A percentile compares a stretch with the other conserved stretches of the same genome.
Evolutionary conservation across 1,140 invertebrate species (phyloP).

Genomic region (Leguminivora glycinivorella): DNA sequence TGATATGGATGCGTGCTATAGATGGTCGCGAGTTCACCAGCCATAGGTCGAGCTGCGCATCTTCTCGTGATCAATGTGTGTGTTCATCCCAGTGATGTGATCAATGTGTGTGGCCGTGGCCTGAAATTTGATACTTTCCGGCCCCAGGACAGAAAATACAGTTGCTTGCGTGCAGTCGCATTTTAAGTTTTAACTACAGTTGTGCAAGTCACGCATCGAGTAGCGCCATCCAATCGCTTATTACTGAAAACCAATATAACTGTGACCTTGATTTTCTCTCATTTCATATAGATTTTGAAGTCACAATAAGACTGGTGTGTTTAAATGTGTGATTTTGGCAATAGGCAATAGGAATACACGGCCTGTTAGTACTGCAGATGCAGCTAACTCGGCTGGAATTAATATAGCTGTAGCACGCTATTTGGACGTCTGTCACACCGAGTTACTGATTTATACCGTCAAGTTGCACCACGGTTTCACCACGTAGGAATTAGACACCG

Average conservation of each 20-base stretch:
- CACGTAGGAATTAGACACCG: no score
- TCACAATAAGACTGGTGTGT: not conserved
- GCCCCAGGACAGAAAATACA: no score
- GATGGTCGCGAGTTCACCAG: no score
- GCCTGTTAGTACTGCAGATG: constrained; percentile 5
- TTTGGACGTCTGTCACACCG: not conserved
- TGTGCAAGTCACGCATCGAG: not conserved
- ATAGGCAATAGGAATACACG: not conserved
- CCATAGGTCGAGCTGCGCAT: no score
- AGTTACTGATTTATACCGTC: not conserved
- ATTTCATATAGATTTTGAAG: not conserved
- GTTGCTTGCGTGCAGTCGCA: not conserved
- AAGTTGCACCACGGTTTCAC: no score
- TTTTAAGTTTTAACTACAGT: not conserved
- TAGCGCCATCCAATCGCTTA: not conserved
- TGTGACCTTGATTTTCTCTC: not conserved
- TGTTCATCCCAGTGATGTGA: no score
- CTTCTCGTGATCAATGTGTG: no score
- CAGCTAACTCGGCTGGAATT: constrained; percentile 10
- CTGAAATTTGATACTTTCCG: no score
- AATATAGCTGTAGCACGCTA: not conserved
- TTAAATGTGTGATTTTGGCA: not conserved
- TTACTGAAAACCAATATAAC: not conserved
- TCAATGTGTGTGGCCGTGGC: no score
- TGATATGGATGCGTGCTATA: no score